Evolutionary conservation across 2,888 invertebrate species (phyloP).

Genomic region (Eupithecia inturbata): DNA sequence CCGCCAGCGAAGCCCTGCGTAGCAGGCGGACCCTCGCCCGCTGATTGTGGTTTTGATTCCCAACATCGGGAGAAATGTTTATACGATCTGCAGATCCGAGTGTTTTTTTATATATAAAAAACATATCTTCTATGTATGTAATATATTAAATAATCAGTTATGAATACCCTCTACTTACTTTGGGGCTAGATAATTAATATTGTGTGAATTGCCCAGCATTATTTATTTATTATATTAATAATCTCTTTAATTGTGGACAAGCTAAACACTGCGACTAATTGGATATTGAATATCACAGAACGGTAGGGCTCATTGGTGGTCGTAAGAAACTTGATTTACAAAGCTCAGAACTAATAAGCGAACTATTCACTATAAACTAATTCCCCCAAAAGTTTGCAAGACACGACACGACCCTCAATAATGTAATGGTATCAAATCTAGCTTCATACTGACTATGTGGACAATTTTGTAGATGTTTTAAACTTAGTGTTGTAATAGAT

Average conservation of each 20-base stretch:
- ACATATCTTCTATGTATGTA: too few species aligned
- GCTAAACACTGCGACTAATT: background rate
- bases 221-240: too few species aligned
- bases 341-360: background rate
- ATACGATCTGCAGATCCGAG: too few species aligned
- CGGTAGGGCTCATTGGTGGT: background rate
- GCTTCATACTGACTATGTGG: conserved; percentile 16
- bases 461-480: conserved; percentile 39
- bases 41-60: background rate
- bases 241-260: too few species aligned
- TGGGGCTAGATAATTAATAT: too few species aligned
- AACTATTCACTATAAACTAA: background rate
- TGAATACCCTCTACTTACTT: too few species aligned
- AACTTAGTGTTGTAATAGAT: conserved; percentile 34
- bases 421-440: background rate
- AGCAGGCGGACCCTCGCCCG: too few species aligned
- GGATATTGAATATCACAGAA: background rate
- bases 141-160: too few species aligned
- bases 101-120: background rate
- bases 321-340: background rate
- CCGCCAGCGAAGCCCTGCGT: too few species aligned
- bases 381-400: background rate
- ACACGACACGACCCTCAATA: background rate
- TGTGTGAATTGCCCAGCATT: too few species aligned
- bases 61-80: background rate